Percentiles rank a stretch among this genome's conserved stretches.
Conservation (phyloP, 2,113 vertebrate genomes). For the Illadopsis cleaveri region DNA sequence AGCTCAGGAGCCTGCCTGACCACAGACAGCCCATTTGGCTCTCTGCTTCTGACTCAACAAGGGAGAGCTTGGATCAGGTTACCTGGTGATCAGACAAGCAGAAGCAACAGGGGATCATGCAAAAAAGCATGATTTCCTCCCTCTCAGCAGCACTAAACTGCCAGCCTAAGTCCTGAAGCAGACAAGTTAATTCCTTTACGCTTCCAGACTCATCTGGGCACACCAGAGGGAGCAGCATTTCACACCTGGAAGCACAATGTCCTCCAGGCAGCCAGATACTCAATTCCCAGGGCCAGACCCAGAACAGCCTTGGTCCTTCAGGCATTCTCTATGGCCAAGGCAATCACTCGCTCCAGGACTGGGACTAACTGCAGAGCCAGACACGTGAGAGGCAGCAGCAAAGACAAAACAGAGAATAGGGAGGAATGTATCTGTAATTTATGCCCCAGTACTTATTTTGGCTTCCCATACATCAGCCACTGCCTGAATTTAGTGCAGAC, state of each 20-base stretch:
- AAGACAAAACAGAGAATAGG: neutral
- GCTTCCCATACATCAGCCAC: neutral
- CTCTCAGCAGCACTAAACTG: neutral
- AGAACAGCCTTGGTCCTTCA: neutral
- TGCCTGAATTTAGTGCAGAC: neutral
- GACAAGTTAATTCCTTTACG: neutral
- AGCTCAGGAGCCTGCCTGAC: neutral
- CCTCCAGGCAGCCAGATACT: neutral
- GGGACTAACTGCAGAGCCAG: neutral
- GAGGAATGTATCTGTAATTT: neutral
- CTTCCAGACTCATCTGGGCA: fast-evolving
- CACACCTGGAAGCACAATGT: neutral
- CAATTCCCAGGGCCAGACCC: neutral
- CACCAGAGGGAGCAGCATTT: neutral
- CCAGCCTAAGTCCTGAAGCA: neutral
- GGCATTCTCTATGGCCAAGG: neutral
- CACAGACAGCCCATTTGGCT: neutral
- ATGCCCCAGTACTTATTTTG: neutral
- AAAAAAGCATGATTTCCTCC: neutral
- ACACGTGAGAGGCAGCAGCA: fast-evolving
- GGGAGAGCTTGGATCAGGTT: neutral
- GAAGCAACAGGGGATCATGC: fast-evolving
- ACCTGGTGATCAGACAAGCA: neutral
- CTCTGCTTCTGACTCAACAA: neutral
- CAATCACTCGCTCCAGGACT: neutral